These are phyloP conservation scores for Acromyrmex heyeri DNA, from an alignment of 1,140 invertebrate species.

Conservation along the genomic window DNA sequence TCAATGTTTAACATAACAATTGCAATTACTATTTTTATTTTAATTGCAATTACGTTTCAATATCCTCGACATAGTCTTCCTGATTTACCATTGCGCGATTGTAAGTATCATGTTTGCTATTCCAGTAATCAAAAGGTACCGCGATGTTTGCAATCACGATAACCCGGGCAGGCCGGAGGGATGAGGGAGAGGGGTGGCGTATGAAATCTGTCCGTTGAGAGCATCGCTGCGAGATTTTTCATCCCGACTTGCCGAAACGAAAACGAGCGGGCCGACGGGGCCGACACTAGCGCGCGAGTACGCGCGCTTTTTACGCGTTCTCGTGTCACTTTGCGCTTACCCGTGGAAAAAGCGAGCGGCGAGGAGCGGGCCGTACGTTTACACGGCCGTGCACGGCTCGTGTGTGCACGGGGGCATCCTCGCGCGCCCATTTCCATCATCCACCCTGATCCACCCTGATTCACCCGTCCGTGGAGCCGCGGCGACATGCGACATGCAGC, in stretches of 20 bases:
- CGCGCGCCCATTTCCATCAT: conserved; percentile 45
- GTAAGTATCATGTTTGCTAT: neutral
- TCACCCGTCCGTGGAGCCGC: neutral
- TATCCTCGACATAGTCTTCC: neutral
- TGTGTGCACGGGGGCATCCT: conserved; percentile 52
- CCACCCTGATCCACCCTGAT: neutral
- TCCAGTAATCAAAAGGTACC: conserved; percentile 13
- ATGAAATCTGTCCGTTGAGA: conserved; percentile 4
- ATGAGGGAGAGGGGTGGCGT: neutral
- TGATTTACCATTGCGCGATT: conserved; percentile 1
- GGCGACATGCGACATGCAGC: neutral
- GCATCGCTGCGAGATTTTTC: conserved; percentile 37
- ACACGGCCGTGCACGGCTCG: conserved; percentile 67
- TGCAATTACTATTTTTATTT: neutral
- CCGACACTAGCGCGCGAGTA: conserved; percentile 1
- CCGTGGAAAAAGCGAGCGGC: conserved; percentile 58
- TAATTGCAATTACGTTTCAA: neutral
- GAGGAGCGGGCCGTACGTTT: conserved; percentile 53
- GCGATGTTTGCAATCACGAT: conserved; percentile 10
- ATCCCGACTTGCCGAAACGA: conserved; percentile 36
- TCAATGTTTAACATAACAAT: too few relatives aligned
- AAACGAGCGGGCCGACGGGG: conserved; percentile 3
- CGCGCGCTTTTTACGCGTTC: conserved; percentile 44
- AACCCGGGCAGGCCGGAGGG: neutral
- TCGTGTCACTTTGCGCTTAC: conserved; percentile 59